Base-by-base conservation (phyloP, 2,113 vertebrate species). In the Bettongia penicillata region DNA sequence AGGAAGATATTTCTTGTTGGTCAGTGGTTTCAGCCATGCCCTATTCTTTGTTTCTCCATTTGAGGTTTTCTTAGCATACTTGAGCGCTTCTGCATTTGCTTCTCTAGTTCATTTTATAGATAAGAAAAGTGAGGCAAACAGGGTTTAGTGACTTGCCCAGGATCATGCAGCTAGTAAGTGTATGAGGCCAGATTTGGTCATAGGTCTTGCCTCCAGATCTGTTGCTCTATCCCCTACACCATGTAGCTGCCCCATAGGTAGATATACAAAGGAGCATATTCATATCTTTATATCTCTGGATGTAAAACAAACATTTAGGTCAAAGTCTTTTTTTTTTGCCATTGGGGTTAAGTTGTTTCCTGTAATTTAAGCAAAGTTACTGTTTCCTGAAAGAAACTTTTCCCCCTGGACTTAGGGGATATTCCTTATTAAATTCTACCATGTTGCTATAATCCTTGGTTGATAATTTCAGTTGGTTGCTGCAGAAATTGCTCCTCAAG, bases 341-440 rank as follows among this genome's bases (percentile, higher is more conserved):
- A 94, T 3, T 51, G 37, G 22, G 84, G 1, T 3, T n/a, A 51
- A 53, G 43, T 51, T 84, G 84, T 93, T 97, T 95, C 53, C 51
- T 77, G 31, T 10, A 3, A 19, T 93, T 92, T 94, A 26, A 89
- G 89, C 57, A 37, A 47, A 95, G 50, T 91, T n/a, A 0, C 23
- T 96, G 84, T 43, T 90, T 10, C 95, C 91, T 96, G 6, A 95
- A 96, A 84, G 14, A 77, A 43, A 16, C 16, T 50, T 95, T 94
- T 93, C 49, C 51, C 95, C 90, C 89, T 49, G 61, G 53, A 9
- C 9, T 49, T 16, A 91, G 3, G 28, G n/a, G 92, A 31, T 96
- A 97, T 97, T n/a, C 16, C 93, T 0, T 96, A 89, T 25, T 92
- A 57, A 96, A 68, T 96, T 95, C 51, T 94, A 8, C 6, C 26